Base-by-base conservation (phyloP, 2,797 vertebrate species). In the Myripristis jacobus region DNA sequence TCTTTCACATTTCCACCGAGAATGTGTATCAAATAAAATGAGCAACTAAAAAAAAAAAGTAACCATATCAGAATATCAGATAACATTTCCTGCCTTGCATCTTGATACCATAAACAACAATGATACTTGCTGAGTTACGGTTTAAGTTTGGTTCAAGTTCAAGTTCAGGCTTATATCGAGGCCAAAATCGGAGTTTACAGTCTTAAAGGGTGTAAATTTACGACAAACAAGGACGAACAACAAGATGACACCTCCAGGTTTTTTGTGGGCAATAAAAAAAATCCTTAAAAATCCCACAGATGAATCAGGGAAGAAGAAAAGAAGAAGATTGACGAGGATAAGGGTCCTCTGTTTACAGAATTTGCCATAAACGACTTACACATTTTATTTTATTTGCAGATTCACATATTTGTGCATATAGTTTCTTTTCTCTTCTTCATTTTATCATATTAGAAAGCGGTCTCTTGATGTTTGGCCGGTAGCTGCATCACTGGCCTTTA, bases 381-480 rank as follows among this genome's bases (percentile, higher is more conserved):
- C 18, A 52, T 48, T 13, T 18, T 3, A 27, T 58, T 62, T 53
- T 25, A 46, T 38, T 50, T 34, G 19, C 27, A 52, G 43, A 41
- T 27, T 63, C n/a, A 31, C 31, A 6, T 38, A 48, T 48, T 7
- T 56, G 15, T 47, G 44, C 34, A 24, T 69, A n/a, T 63, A 6
- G 36, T 47, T 44, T 53, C 0, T 4, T 60, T 59, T 13, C 11
- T 50, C 8, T 27, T 78, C 55, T 66, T 69, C 31, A 74, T 74
- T 75, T 18, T 25, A 31, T 46, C 29, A 22, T 25, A 24, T 51
- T 51, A 22, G 48, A 51, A 15, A 29, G 22, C 54, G 34, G 48
- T 52, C 34, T 72, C 80, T 69, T 67, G 58, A 77, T 63, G 66
- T 82, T 50, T 36, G 53, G 53, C 78, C 68, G 55, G 59, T 68